Conservation (phyloP, 64 coral and sea anemone species). For the Stichodactyla mertensii region DNA sequence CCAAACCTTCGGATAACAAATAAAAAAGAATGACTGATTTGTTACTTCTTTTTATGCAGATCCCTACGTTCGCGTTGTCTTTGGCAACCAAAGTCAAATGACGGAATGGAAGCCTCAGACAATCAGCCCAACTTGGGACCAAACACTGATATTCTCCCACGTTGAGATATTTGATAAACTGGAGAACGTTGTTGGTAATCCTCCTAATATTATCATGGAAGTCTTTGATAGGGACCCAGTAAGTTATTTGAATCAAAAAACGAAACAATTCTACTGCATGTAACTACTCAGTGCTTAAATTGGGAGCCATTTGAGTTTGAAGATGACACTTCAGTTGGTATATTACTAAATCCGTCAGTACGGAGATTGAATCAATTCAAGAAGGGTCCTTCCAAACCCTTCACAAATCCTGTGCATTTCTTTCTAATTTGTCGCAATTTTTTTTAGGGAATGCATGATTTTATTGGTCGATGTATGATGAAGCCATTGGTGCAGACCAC, state of each 20-base stretch:
- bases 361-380: too few species aligned
- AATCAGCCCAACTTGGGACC: constrained; percentile 71
- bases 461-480: constrained; percentile 73
- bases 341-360: too few species aligned
- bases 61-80: constrained; percentile 67
- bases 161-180: constrained; percentile 66
- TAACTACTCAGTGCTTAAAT: too few species aligned
- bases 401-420: too few species aligned
- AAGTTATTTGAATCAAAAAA: neutral
- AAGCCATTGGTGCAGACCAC: constrained; percentile 42
- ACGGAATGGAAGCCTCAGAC: constrained; percentile 65
- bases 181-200: constrained; percentile 41
- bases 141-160: constrained; percentile 74
- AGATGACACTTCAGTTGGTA: too few species aligned
- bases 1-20: too few species aligned
- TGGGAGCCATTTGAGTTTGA: too few species aligned
- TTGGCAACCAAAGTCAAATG: constrained; percentile 72
- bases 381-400: too few species aligned
- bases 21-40: neutral
- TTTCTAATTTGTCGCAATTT: neutral
- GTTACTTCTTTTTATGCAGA: constrained; percentile 25
- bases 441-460: constrained; percentile 71
- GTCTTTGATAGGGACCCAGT: constrained; percentile 67
- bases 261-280: too few species aligned
- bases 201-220: constrained; percentile 64